Conservation (phyloP, 2,888 invertebrate species). For the Stratiomys singularior region DNA sequence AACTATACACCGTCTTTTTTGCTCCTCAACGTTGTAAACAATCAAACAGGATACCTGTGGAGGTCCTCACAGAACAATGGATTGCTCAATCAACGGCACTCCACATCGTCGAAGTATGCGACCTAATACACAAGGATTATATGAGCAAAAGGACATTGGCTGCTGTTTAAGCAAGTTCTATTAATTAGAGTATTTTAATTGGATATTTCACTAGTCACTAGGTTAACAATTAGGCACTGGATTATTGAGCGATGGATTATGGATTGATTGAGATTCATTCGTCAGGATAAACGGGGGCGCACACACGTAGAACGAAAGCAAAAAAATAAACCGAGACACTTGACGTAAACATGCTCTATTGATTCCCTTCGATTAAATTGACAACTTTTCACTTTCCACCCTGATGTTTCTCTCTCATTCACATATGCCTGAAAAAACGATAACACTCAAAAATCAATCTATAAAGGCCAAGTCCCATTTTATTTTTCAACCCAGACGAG, state of each 20-base stretch:
- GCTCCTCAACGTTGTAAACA: not conserved
- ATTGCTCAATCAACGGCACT: too few species aligned
- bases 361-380: constrained; percentile 2
- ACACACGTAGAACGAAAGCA: not conserved
- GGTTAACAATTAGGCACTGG: constrained; percentile 35
- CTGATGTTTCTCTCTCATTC: not conserved
- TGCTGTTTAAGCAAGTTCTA: not conserved
- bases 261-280: constrained; percentile 15
- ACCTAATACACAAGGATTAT: too few species aligned
- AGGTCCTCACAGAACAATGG: too few species aligned
- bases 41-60: too few species aligned
- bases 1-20: not conserved
- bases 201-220: constrained; percentile 31
- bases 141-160: too few species aligned
- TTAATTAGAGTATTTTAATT: constrained; percentile 1
- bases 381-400: constrained; percentile 11
- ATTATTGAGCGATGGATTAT: constrained; percentile 13
- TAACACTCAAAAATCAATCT: constrained; percentile 3
- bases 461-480: not conserved
- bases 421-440: not conserved
- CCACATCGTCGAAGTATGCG: too few species aligned
- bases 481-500: not conserved
- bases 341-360: not conserved
- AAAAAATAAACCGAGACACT: not conserved
- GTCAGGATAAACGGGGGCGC: not conserved